Percentiles rank a stretch among this genome's conserved stretches.
Conservation (phyloP, 2,888 invertebrate species). For the Hirtodrosophila alboralis region DNA sequence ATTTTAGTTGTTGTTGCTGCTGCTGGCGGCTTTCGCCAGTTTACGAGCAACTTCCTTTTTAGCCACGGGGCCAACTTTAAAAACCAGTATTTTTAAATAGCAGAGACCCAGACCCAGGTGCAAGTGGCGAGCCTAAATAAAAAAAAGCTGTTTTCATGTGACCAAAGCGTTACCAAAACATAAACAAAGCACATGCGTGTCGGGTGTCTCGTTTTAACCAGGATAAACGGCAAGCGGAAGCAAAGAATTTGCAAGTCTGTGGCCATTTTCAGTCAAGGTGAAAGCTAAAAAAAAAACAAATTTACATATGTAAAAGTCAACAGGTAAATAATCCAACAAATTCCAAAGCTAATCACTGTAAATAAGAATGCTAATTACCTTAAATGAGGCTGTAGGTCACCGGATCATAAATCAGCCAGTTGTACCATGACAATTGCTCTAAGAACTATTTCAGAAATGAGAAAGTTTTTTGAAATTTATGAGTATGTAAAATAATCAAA, state of each 20-base stretch:
- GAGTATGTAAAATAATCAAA: conserved; percentile 9
- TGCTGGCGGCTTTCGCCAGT: conserved; percentile 74
- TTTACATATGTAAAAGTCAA: not conserved
- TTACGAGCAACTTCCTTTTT: conserved; percentile 76
- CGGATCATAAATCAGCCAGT: conserved; percentile 58
- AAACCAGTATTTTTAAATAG: conserved; percentile 53
- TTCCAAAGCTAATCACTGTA: conserved; percentile 32
- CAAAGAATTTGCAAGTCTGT: conserved; percentile 61
- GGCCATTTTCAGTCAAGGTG: conserved; percentile 50
- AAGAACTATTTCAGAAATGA: conserved; percentile 32
- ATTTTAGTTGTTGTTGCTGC: conserved; percentile 25
- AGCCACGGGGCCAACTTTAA: conserved; percentile 51
- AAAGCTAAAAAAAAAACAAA: conserved; percentile 42
- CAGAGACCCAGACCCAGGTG: conserved; percentile 21
- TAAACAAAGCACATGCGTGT: conserved; percentile 44
- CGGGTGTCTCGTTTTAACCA: conserved; percentile 20
- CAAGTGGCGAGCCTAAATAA: conserved; percentile 12
- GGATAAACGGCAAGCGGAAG: conserved; percentile 52
- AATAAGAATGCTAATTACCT: conserved; percentile 56
- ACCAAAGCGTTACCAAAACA: conserved; percentile 37
- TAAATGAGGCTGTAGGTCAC: conserved; percentile 60
- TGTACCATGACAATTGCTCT: conserved; percentile 27
- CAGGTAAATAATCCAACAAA: conserved; percentile 6
- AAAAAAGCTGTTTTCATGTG: conserved; percentile 20
- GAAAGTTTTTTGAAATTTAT: conserved; percentile 26